Base-by-base conservation (phyloP, 2,797 vertebrate species). In the Spondyliosoma cantharus region DNA sequence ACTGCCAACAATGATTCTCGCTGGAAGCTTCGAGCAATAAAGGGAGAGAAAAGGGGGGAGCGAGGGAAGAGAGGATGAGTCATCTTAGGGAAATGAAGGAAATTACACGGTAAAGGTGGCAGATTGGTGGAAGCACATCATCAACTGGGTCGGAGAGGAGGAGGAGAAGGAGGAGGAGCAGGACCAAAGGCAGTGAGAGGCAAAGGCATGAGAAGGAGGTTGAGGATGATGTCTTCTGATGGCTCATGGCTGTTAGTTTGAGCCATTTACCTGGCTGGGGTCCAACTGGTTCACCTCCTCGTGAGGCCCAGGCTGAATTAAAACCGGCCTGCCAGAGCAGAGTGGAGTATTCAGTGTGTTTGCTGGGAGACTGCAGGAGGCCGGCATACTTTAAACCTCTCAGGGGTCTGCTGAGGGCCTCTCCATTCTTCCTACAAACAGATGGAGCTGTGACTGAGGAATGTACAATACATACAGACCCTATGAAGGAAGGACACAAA, bases 351-450 rank as follows among this genome's bases (percentile, higher is more conserved):
- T 89, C 76, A 76, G 64, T 82, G 52, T 90, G 86, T 89, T 90
- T 90, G 78, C 86, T 77, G 82, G 78, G 86, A 89, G 88, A 83
- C 89, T 87, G 87, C 89, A 59, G 90, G 91, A 91, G 91, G 90
- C 86, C 86, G 15, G 82, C 86, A 92, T 93, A 89, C 84, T 91
- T 91, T 75, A 91, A 87, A 88, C 87, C 87, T 90, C 90, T 88
- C 80, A 82, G 87, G 89, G 88, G 86, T 91, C 80, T 82, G 83
- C 70, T 17, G 69, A 91, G 88, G 89, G 84, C 88, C 90, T 88
- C 91, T 80, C 78, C 58, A 84, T 87, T 90, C 83, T 91, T 86
- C 69, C 85, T 84, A 72, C 78, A 88, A 90, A 88, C 86, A 92
- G 80, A 92, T 86, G 91, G 81, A 86, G 72, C 86, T 53, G 78